These are phyloP conservation scores for Plagodis dolabraria DNA, from an alignment of 2,888 invertebrate species.

Conservation along the genomic window DNA sequence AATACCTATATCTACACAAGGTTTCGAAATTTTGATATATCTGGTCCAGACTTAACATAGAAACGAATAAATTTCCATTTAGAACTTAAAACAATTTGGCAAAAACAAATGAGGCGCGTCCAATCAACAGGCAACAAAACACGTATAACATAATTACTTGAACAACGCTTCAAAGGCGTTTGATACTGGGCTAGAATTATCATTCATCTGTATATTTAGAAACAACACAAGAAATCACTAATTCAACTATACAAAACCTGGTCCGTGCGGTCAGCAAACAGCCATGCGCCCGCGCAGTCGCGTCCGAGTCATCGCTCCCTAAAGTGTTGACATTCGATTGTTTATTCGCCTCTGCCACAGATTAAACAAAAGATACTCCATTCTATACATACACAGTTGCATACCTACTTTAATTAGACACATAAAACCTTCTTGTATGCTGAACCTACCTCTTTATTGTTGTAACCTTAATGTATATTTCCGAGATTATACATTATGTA, in stretches of 20 bases:
- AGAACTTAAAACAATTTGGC: no score
- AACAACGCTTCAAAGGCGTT: no score
- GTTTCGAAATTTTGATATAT: no score
- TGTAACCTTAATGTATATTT: conserved; percentile 22
- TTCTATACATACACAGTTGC: conserved; percentile 71
- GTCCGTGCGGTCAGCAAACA: conserved; percentile 43
- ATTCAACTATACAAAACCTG: conserved; percentile 16
- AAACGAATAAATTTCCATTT: no score
- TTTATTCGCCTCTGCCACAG: conserved; percentile 61
- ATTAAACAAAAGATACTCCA: neutral
- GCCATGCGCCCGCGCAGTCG: conserved; percentile 45
- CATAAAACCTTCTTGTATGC: conserved; percentile 50
- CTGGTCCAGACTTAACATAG: no score
- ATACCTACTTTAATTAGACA: conserved; percentile 70
- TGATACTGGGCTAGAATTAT: neutral
- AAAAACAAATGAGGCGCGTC: no score
- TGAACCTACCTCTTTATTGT: conserved; percentile 24
- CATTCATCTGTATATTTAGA: neutral
- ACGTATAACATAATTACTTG: no score
- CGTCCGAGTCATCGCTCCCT: conserved; percentile 75
- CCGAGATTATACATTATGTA: neutral
- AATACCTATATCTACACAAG: no score
- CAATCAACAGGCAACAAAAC: no score
- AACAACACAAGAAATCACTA: conserved; percentile 11
- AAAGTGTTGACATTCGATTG: conserved; percentile 79